phyloP scores from a whole-genome alignment of 2,797 vertebrate species.

The Scomberomorus guttatus region DNA sequence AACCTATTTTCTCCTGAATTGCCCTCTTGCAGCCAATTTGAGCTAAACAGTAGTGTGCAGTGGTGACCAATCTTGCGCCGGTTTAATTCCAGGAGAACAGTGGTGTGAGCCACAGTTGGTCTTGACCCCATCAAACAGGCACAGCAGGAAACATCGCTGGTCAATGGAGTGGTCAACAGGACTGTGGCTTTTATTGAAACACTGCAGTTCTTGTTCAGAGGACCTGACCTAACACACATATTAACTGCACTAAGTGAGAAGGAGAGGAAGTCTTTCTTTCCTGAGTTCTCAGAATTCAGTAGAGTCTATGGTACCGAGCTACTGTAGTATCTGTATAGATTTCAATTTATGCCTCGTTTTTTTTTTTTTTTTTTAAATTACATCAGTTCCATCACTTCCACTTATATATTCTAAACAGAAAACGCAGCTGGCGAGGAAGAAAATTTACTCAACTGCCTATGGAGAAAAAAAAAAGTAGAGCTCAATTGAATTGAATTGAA shows the following conservation, averaged over 20 bases:
- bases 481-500: conserved; percentile 85
- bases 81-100: conserved; percentile 74
- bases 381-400: conserved; percentile 71
- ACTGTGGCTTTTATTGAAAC: conserved; percentile 73
- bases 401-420: conserved; percentile 72
- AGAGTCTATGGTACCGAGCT: conserved; percentile 20
- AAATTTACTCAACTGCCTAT: conserved; percentile 77
- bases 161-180: conserved; percentile 76
- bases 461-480: conserved; percentile 55
- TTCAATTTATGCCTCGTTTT: conserved; percentile 64
- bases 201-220: conserved; percentile 59
- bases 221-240: conserved; percentile 65
- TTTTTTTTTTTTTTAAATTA: conserved; percentile 58
- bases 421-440: conserved; percentile 57
- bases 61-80: conserved; percentile 62
- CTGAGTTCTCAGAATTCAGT: conserved; percentile 7
- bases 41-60: conserved; percentile 67
- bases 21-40: conserved; percentile 76
- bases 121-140: conserved; percentile 79
- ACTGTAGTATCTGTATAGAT: conserved; percentile 56
- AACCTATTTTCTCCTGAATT: conserved; percentile 70
- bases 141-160: conserved; percentile 70
- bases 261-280: conserved; percentile 52
- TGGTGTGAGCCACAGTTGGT: conserved; percentile 71
- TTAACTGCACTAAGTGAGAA: conserved; percentile 71